Percentiles rank a stretch among this genome's conserved stretches.
Evolutionary conservation across 2,888 invertebrate genomes (phyloP).

Genomic region (Seira ritae): DNA sequence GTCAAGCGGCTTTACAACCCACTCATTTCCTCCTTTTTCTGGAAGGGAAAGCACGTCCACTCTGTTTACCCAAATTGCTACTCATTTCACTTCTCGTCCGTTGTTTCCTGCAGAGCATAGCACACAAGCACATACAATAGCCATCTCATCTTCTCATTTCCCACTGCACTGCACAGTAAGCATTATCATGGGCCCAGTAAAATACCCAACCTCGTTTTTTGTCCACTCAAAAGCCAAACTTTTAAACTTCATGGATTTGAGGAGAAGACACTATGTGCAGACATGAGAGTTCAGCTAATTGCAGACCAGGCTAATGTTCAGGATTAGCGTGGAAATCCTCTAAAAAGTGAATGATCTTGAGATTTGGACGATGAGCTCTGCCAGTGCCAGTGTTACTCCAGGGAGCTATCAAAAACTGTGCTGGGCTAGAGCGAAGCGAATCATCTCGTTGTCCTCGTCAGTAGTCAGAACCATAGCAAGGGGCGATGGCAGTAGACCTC

Average conservation of each 20-base stretch:
- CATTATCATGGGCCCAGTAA: not conserved
- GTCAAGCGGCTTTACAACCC: slow-evolving; percentile 11
- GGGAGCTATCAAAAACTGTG: slow-evolving; percentile 4
- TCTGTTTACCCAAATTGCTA: slow-evolving; percentile 16
- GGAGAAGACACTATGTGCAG: not conserved
- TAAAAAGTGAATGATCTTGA: slow-evolving; percentile 4
- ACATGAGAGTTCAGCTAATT: slow-evolving; percentile 4
- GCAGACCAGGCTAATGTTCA: slow-evolving; percentile 9
- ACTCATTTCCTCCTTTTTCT: slow-evolving; percentile 11
- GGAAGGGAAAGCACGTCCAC: not conserved
- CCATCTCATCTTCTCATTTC: too few species aligned
- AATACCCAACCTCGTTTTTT: not conserved
- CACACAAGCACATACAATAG: too few species aligned
- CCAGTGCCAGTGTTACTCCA: not conserved
- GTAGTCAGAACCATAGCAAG: not conserved
- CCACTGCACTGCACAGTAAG: not conserved
- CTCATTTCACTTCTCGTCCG: not conserved
- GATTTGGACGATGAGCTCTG: slow-evolving; percentile 13
- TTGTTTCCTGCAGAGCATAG: not conserved
- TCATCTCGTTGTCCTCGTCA: not conserved
- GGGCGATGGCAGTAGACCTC: too few species aligned
- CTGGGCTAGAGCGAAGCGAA: too few species aligned
- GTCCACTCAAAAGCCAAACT: not conserved
- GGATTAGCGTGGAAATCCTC: slow-evolving; percentile 4
- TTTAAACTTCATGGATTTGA: too few species aligned